phyloP scores from a whole-genome alignment of 2,113 vertebrate genomes.

The Ahaetulla prasina region DNA sequence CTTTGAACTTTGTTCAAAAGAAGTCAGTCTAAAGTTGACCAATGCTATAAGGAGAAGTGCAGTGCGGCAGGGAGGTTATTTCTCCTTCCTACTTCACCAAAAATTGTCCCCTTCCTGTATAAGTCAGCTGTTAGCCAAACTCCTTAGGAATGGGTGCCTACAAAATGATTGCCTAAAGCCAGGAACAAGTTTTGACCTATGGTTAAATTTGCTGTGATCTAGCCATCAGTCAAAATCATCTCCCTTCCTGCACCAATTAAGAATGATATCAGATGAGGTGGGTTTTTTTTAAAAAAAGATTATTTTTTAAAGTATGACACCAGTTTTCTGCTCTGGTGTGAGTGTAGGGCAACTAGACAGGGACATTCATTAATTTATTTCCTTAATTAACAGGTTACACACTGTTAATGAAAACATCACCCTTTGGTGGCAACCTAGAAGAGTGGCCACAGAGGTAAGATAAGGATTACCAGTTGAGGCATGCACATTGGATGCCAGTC shows the following conservation, averaged over 20 bases:
- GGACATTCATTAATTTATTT: not conserved
- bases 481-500: not conserved
- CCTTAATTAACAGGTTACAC: not conserved
- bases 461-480: not conserved
- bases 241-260: not conserved
- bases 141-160: not conserved
- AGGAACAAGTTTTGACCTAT: not conserved
- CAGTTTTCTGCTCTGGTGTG: not conserved
- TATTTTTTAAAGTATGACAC: not conserved
- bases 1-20: not conserved
- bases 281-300: not conserved
- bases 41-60: not conserved
- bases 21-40: not conserved
- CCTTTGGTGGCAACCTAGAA: not conserved
- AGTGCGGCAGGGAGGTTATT: not conserved
- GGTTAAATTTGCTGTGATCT: not conserved
- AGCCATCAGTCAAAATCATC: not conserved
- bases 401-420: not conserved
- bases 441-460: not conserved
- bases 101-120: not conserved
- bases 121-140: not conserved
- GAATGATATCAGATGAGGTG: not conserved
- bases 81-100: not conserved
- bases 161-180: not conserved
- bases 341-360: not conserved